Evolutionary conservation across 2,888 invertebrate genomes (phyloP), one percentile per base, ranked within the genome.

Genomic region (Eupithecia exiguata): DNA sequence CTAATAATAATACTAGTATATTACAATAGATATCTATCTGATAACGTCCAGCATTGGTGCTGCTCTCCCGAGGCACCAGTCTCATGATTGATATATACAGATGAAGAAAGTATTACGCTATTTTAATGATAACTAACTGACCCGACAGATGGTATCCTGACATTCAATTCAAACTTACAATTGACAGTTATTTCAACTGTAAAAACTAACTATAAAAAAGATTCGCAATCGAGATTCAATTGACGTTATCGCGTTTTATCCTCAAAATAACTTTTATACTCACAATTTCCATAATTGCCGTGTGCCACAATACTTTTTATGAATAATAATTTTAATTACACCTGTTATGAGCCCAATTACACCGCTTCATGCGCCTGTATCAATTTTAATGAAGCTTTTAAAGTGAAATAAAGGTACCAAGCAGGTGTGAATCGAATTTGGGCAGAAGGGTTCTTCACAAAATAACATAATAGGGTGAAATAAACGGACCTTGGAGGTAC

Each of bases 251-350:
- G 81, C 84, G 85, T 49, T 75, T 71, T 71, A 66, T 65, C 61
- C 69, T 70, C 70, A 69, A 82, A 83, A 88, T 88, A 86, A 82
- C 83, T 86, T 71, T 77, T 66, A 68, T 68, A 25, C 67, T 68
- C 70, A 67, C 82, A 83, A 91, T 92, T 92, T 90, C 82, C 91
- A 92, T 91, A 91, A 92, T 91, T 87, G 85, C 87, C 81, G 69
- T 82, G 84, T 82, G 77, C 81, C 53, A 36, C 67, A 62, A 67
- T 67, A 74, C 67, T 77, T 77, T 76, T 77, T 77, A 76, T 75
- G 77, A 75, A 75, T 77, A 71, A 73, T 73, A 58, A 75, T 77
- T 77, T 74, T 68, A 70, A 77, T 77, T 75, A 69, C 58, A 66
- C 68, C 69, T 70, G 69, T 77, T 69, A 73, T 69, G 68, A 70